These are phyloP conservation scores for Alloscopus bannaensis DNA, from an alignment of 2,888 invertebrate species.

Conservation along the genomic window DNA sequence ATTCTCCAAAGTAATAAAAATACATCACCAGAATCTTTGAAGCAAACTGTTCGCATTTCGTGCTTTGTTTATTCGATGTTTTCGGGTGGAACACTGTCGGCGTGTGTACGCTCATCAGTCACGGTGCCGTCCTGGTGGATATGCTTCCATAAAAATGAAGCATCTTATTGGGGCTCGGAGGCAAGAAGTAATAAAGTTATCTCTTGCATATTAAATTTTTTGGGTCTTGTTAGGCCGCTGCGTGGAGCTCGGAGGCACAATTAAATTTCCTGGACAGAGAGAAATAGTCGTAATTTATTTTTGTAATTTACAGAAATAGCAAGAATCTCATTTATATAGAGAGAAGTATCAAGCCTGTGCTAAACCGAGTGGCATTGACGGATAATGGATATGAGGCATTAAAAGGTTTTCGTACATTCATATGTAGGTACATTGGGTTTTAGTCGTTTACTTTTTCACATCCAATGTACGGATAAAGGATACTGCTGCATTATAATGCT, in stretches of 20 bases:
- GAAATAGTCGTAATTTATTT: conserved; percentile 62
- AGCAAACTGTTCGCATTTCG: neutral
- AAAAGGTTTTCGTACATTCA: too few species aligned
- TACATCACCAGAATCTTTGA: too few species aligned
- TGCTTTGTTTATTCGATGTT: neutral
- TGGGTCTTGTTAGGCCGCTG: conserved; percentile 3
- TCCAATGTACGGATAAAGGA: too few species aligned
- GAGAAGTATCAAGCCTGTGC: too few species aligned
- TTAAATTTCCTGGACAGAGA: conserved; percentile 59
- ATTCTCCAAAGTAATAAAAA: too few species aligned
- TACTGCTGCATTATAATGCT: too few species aligned
- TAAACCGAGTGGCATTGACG: too few species aligned
- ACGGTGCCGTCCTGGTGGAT: conserved; percentile 23
- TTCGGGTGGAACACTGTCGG: neutral
- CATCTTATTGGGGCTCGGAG: conserved; percentile 36
- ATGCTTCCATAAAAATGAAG: conserved; percentile 9
- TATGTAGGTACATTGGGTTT: neutral
- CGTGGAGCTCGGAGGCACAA: conserved; percentile 55
- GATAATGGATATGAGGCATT: too few species aligned
- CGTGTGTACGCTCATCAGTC: conserved; percentile 40
- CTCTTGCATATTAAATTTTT: conserved; percentile 13
- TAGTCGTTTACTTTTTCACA: conserved; percentile 27
- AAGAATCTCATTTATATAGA: too few species aligned
- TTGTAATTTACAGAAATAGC: conserved; percentile 44
- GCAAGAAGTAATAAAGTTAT: conserved; percentile 50